phyloP scores from a whole-genome alignment of 2,797 vertebrate species.

The Stomatorhinus walkeri region DNA sequence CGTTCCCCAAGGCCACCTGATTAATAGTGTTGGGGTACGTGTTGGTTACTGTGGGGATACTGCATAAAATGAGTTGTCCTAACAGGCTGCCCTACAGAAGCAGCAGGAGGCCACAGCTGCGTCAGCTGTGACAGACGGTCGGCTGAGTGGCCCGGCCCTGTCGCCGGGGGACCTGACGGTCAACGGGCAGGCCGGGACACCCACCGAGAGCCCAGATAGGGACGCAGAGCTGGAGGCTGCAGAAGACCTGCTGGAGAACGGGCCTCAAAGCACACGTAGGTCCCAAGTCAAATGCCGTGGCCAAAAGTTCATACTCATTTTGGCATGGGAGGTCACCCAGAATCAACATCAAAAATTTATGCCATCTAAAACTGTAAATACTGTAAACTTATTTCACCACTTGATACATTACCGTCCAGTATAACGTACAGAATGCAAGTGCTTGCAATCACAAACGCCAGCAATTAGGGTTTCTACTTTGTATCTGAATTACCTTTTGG shows the following conservation, averaged over 20 bases:
- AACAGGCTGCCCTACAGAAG: slow-evolving; percentile 87
- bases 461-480: not conserved
- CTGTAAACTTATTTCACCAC: not conserved
- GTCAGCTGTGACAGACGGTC: slow-evolving; percentile 60
- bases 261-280: slow-evolving; percentile 68
- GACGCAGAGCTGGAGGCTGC: slow-evolving; percentile 75
- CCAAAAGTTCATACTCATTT: not conserved
- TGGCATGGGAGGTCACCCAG: not conserved
- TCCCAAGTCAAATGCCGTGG: slow-evolving; percentile 41
- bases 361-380: not conserved
- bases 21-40: not conserved
- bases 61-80: not conserved
- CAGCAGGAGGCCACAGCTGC: slow-evolving; percentile 71
- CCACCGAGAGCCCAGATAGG: slow-evolving; percentile 72
- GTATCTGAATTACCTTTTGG: not conserved
- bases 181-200: slow-evolving; percentile 78
- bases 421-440: not conserved
- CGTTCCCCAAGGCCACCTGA: not conserved
- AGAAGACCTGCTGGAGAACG: slow-evolving; percentile 86
- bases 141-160: slow-evolving; percentile 48
- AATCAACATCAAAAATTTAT: not conserved
- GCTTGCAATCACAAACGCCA: not conserved
- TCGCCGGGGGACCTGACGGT: slow-evolving; percentile 69
- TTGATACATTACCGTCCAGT: not conserved
- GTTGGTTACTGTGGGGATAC: not conserved